These are phyloP conservation scores for Anas bahamensis DNA, from an alignment of 2,797 vertebrate species.

Conservation along the genomic window DNA sequence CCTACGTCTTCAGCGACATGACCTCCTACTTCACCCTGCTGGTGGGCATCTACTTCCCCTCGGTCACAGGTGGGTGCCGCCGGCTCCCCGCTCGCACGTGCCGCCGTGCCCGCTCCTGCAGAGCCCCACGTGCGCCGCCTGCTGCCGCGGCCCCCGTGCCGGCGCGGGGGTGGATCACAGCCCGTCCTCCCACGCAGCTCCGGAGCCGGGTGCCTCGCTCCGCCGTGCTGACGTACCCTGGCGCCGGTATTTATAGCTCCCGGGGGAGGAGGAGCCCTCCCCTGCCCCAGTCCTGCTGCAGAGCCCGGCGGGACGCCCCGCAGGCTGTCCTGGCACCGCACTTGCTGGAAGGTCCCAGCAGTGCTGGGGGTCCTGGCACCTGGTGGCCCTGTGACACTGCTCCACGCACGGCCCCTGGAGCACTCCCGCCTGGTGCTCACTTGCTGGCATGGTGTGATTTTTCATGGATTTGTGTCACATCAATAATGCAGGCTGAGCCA, in stretches of 20 bases:
- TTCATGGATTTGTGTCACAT: not conserved
- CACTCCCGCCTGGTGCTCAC: accelerated
- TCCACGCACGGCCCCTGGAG: accelerated
- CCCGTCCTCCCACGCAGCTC: conserved; percentile 33
- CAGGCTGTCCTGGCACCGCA: not conserved
- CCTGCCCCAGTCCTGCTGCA: not conserved
- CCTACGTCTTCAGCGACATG: conserved; percentile 95
- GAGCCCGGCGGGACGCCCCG: not conserved
- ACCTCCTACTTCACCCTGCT: conserved; percentile 95
- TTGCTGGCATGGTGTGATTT: accelerated
- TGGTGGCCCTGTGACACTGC: accelerated
- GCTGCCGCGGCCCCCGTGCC: not conserved
- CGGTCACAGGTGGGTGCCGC: conserved; percentile 89
- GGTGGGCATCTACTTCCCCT: conserved; percentile 98
- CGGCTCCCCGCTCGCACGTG: not conserved
- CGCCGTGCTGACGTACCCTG: not conserved
- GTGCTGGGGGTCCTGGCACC: not conserved
- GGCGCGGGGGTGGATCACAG: not conserved
- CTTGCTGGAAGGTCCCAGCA: not conserved
- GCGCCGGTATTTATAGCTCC: conserved; percentile 44
- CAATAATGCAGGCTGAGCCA: not conserved
- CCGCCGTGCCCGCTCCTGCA: not conserved
- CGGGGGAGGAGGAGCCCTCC: not conserved
- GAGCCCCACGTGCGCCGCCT: not conserved
- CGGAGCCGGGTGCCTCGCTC: conserved; percentile 19